Evolutionary conservation across 2,797 vertebrate genomes (phyloP), one percentile per base, ranked within the genome.

Genomic region (Arremon aurantiirostris): DNA sequence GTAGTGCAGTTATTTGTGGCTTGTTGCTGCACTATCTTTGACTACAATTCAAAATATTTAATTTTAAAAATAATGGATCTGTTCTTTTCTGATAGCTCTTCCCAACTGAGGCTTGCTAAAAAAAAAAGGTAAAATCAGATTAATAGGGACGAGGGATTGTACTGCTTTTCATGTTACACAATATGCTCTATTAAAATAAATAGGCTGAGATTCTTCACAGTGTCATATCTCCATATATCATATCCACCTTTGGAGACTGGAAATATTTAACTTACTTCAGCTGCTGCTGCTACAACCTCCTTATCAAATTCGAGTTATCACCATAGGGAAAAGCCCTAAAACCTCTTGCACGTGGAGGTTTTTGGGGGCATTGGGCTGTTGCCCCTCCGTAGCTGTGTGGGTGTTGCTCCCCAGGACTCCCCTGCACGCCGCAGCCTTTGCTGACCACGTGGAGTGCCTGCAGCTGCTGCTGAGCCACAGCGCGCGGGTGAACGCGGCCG

Each of bases 361-460:
- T 39, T 9, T 9, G 35, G 63, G 28, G 42, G 14, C 30, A 9
- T 3, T 0, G 32, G 52, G 71, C 7, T 5, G 3, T 3, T 42
- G 32, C 19, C 11, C 30, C 32, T 53, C 17, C 19, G n/a, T 5
- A 65, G 56, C 76, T 14, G 21, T 42, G 69, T 21, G 7, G 1
- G 0, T 59, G 70, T 47, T 69, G 61, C 90, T 27, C 52, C 47
- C 7, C 86, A 99, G 99, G 96, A 99, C 99, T 4, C 98, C 99
- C 37, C 99, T 99, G 61, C 99, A 99, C 1, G 99, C 99, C 0
- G 99, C 99, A 15, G 99, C 99, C 7, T 99, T 99, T 12, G 97
- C 98, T 0, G 99, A 99, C 52, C 99, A 99, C 0, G 96, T 98
- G 24, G 99, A 99, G 89, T 99, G 99, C 88, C 88, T 99, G 93